Percentiles rank a stretch among this genome's conserved stretches.
Evolutionary conservation across 2,888 invertebrate genomes (phyloP).

Genomic region (Metellina segmentata): DNA sequence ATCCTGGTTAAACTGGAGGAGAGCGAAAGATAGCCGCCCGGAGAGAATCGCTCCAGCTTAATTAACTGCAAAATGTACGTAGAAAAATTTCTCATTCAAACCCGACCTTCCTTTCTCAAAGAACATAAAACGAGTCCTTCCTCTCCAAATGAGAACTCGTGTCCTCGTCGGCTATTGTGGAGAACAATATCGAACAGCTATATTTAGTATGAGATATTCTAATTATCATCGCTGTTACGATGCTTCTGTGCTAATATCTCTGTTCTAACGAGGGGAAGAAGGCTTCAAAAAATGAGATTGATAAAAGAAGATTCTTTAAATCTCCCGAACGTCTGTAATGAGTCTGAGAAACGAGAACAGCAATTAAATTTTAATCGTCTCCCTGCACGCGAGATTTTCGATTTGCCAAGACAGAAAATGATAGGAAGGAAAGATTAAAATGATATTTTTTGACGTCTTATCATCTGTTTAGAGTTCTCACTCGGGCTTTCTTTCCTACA

Average conservation of each 20-base stretch:
- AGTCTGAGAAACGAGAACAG: slow-evolving; percentile 37
- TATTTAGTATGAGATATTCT: slow-evolving; percentile 61
- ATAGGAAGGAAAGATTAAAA: slow-evolving; percentile 15
- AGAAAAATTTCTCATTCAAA: slow-evolving; percentile 29
- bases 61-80: slow-evolving; percentile 22
- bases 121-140: slow-evolving; percentile 40
- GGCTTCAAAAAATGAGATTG: slow-evolving; percentile 21
- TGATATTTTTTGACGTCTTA: slow-evolving; percentile 43
- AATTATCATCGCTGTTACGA: slow-evolving; percentile 43
- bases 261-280: slow-evolving; percentile 28
- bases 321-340: slow-evolving; percentile 43
- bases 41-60: slow-evolving; percentile 19
- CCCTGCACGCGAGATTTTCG: slow-evolving; percentile 23
- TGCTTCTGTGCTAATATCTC: slow-evolving; percentile 25
- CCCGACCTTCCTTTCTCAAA: neutral
- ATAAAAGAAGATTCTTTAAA: slow-evolving; percentile 32
- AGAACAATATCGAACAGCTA: slow-evolving; percentile 51
- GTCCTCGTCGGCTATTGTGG: slow-evolving; percentile 33
- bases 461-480: slow-evolving; percentile 24
- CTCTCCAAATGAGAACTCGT: slow-evolving; percentile 29
- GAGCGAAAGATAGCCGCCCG: neutral
- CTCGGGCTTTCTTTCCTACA: slow-evolving; percentile 20
- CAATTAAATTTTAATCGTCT: slow-evolving; percentile 72
- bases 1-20: slow-evolving; percentile 26
- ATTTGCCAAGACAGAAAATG: slow-evolving; percentile 29